These are phyloP conservation scores for Premnoplex brunnescens DNA, from an alignment of 2,797 vertebrate species.

Conservation along the genomic window DNA sequence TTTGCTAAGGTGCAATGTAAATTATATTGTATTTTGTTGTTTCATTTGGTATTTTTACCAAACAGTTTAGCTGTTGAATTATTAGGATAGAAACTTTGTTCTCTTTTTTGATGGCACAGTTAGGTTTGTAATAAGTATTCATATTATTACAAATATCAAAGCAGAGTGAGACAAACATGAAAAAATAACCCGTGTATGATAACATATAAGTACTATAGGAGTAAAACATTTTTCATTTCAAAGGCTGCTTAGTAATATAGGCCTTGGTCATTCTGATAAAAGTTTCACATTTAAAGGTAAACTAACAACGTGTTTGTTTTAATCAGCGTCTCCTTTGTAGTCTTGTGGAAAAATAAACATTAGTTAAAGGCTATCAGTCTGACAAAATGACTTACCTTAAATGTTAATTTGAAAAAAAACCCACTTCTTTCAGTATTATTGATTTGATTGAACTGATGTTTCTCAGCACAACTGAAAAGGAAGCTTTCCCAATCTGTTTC, in stretches of 20 bases:
- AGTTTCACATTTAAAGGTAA: conserved; percentile 41
- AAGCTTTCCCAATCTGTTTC: background rate
- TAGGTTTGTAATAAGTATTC: conserved; percentile 42
- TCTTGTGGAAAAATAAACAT: conserved; percentile 22
- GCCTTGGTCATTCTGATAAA: conserved; percentile 16
- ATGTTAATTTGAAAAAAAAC: background rate
- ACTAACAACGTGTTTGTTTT: conserved; percentile 28
- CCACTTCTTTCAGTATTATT: background rate
- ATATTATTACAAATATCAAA: conserved; percentile 58
- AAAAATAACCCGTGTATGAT: conserved; percentile 15
- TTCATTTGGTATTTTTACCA: conserved; percentile 57
- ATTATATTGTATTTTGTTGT: conserved; percentile 34
- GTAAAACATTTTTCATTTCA: conserved; percentile 5
- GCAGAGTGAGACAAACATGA: background rate
- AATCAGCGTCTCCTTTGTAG: conserved; percentile 13
- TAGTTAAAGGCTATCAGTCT: conserved; percentile 7
- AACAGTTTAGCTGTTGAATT: conserved; percentile 57
- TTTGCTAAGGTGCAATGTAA: background rate
- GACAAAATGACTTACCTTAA: conserved; percentile 19
- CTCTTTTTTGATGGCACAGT: conserved; percentile 63
- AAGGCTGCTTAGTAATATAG: background rate
- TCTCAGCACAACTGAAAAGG: background rate
- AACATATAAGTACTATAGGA: background rate
- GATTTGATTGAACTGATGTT: conserved; percentile 19
- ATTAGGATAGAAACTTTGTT: conserved; percentile 62